These are phyloP conservation scores for Macropodus opercularis DNA, from an alignment of 2,797 vertebrate genomes.

Conservation along the genomic window DNA sequence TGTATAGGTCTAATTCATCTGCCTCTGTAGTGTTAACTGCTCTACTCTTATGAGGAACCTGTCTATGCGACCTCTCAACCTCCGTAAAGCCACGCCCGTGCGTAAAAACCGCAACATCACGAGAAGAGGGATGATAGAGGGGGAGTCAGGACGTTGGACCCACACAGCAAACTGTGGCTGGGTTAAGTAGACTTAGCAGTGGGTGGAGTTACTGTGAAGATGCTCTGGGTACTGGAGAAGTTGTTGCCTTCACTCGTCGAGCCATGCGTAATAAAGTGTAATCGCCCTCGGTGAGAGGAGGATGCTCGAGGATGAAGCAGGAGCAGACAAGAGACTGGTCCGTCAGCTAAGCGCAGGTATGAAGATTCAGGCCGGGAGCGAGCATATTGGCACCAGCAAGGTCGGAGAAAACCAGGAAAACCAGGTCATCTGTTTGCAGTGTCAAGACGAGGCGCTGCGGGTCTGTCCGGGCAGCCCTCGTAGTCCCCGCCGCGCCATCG, in stretches of 20 bases:
- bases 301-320: slow-evolving; percentile 67
- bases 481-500: slow-evolving; percentile 57
- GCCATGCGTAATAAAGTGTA: slow-evolving; percentile 54
- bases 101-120: slow-evolving; percentile 49
- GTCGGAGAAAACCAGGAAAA: slow-evolving; percentile 56
- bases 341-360: slow-evolving; percentile 61
- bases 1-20: too few species aligned
- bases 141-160: not conserved
- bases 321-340: slow-evolving; percentile 64
- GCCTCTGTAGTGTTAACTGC: too few species aligned
- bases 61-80: slow-evolving; percentile 19
- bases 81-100: slow-evolving; percentile 61
- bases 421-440: slow-evolving; percentile 65
- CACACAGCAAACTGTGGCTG: not conserved
- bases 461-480: slow-evolving; percentile 71
- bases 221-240: slow-evolving; percentile 9
- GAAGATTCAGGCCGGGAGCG: slow-evolving; percentile 71
- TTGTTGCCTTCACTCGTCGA: slow-evolving; percentile 1
- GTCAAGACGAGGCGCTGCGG: slow-evolving; percentile 69
- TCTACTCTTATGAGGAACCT: not conserved
- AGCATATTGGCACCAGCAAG: slow-evolving; percentile 69
- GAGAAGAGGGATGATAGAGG: slow-evolving; percentile 1
- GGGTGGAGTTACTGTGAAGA: slow-evolving; percentile 43
- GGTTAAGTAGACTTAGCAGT: not conserved
- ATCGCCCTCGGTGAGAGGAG: slow-evolving; percentile 40